Percentiles rank a stretch among this genome's conserved stretches.
phyloP scores from a whole-genome alignment of 1,140 invertebrate genomes.

The Penaeus vannamei region DNA sequence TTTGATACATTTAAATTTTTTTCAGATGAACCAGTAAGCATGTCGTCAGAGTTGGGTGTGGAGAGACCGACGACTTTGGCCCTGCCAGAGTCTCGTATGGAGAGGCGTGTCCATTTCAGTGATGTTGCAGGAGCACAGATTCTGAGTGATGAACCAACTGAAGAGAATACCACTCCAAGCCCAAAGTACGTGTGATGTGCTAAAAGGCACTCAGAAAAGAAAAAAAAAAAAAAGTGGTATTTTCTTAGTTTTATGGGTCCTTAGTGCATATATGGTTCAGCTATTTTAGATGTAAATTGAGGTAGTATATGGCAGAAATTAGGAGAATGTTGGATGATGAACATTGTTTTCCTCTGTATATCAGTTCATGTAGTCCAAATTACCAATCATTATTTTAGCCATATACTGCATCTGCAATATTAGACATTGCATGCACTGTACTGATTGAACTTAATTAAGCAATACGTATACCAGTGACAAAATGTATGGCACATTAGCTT shows the following conservation, averaged over 20 bases:
- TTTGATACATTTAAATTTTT: too few species aligned
- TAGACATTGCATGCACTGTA: too few species aligned
- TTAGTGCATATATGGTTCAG: not conserved
- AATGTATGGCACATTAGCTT: too few species aligned
- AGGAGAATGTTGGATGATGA: too few species aligned
- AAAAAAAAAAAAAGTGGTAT: not conserved
- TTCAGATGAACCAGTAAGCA: conserved; percentile 22
- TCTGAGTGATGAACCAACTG: not conserved
- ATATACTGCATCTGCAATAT: too few species aligned
- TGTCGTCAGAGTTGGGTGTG: conserved; percentile 61
- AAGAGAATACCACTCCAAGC: conserved; percentile 27
- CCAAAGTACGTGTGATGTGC: conserved; percentile 28
- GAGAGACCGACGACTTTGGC: conserved; percentile 54
- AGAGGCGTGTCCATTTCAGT: conserved; percentile 50
- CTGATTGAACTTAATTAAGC: too few species aligned
- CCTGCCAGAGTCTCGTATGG: conserved; percentile 45
- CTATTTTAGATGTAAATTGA: too few species aligned
- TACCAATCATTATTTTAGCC: too few species aligned
- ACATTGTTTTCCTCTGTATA: too few species aligned
- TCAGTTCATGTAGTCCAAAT: too few species aligned
- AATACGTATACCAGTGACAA: too few species aligned
- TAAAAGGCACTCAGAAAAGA: not conserved
- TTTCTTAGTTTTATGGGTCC: not conserved
- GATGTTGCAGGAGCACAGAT: conserved; percentile 32
- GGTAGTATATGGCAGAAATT: too few species aligned